A percentile compares a stretch with the other conserved stretches of the same genome.
Conservation (phyloP, 2,888 invertebrate genomes). For the Rhagonycha lutea region DNA sequence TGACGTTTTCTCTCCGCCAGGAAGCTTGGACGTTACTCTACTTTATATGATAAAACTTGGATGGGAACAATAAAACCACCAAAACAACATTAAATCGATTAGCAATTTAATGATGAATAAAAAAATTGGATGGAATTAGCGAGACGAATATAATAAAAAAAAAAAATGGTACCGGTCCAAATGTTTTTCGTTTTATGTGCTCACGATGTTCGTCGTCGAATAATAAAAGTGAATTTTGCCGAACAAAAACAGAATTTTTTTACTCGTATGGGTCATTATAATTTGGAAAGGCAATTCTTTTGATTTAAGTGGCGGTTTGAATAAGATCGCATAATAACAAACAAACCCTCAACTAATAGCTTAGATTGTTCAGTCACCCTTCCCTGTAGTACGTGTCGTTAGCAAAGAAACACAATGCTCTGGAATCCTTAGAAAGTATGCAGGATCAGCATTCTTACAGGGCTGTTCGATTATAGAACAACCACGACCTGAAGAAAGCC, state of each 20-base stretch:
- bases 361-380: slow-evolving; percentile 26
- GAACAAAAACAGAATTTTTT: slow-evolving; percentile 8
- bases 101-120: neutral
- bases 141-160: neutral
- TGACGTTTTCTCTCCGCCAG: no score
- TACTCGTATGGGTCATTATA: neutral
- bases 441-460: slow-evolving; percentile 11
- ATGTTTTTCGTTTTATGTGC: neutral
- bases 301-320: slow-evolving; percentile 16
- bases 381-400: slow-evolving; percentile 15
- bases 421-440: slow-evolving; percentile 24
- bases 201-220: neutral
- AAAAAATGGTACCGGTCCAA: neutral
- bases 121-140: neutral
- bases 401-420: slow-evolving; percentile 25
- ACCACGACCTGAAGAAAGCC: neutral
- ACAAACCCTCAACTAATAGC: slow-evolving; percentile 22
- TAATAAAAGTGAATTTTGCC: slow-evolving; percentile 13
- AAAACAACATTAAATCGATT: neutral
- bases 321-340: slow-evolving; percentile 14
- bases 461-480: neutral
- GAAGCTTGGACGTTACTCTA: no score
- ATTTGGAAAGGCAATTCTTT: slow-evolving; percentile 5
- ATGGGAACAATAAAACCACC: neutral
- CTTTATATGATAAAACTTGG: neutral